Evolutionary conservation across 1,140 invertebrate genomes (phyloP).

Genomic region (Drosophila sturtevanti): DNA sequence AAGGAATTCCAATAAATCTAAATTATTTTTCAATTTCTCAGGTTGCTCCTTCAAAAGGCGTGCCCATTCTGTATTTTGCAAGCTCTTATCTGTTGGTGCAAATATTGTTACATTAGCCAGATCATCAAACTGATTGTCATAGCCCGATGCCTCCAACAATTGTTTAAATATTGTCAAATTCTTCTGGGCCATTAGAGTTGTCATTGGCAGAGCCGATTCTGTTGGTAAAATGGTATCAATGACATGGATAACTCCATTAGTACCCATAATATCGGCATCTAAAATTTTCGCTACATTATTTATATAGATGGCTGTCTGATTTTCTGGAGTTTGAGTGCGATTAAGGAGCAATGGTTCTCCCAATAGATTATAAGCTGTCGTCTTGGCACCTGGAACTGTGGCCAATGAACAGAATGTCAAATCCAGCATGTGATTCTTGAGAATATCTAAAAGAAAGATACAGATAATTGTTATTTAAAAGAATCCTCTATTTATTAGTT

Average conservation of each 20-base stretch:
- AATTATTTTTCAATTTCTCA: conserved; percentile 77
- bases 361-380: conserved; percentile 84
- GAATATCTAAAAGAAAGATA: conserved; percentile 83
- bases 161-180: conserved; percentile 84
- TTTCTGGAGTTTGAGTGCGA: conserved; percentile 67
- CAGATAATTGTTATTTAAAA: not conserved
- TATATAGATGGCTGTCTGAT: conserved; percentile 76
- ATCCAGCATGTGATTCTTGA: conserved; percentile 87
- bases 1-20: conserved; percentile 84
- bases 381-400: conserved; percentile 84
- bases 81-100: conserved; percentile 86
- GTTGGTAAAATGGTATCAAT: conserved; percentile 87
- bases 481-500: not conserved
- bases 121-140: conserved; percentile 84
- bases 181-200: conserved; percentile 82
- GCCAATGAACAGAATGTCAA: conserved; percentile 87
- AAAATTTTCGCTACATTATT: conserved; percentile 83
- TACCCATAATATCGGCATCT: conserved; percentile 84
- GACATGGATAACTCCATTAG: conserved; percentile 88
- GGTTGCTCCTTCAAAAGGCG: conserved; percentile 81
- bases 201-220: conserved; percentile 83
- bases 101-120: conserved; percentile 86
- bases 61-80: conserved; percentile 82
- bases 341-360: conserved; percentile 84
- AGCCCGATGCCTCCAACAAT: conserved; percentile 84